Evolutionary conservation across 2,113 vertebrate species (phyloP).

Genomic region (Chaetodon trifascialis): DNA sequence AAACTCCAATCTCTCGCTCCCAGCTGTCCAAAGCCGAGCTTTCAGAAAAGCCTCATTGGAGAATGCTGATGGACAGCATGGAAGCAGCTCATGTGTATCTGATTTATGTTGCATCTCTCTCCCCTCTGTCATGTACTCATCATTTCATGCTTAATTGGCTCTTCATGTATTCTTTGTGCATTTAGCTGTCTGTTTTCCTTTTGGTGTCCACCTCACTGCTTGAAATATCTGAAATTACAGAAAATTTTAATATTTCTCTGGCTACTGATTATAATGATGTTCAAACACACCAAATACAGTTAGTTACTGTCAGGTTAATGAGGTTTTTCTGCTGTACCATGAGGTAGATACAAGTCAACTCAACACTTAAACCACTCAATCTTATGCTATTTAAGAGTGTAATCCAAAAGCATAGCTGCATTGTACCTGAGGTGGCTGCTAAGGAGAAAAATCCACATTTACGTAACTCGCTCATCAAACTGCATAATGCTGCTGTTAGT

Average conservation of each 20-base stretch:
- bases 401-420: neutral
- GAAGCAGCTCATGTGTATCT: constrained; percentile 62
- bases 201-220: neutral
- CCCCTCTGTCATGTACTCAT: constrained; percentile 23
- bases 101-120: constrained; percentile 54
- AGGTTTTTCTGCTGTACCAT: neutral
- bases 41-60: constrained; percentile 54
- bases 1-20: constrained; percentile 69
- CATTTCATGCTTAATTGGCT: constrained; percentile 39
- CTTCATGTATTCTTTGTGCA: neutral
- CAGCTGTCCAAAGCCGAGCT: constrained; percentile 69
- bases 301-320: neutral
- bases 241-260: neutral
- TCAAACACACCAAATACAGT: neutral
- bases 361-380: neutral
- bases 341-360: neutral
- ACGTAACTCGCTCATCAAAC: neutral
- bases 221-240: neutral
- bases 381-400: neutral
- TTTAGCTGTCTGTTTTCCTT: neutral
- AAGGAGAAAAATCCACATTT: constrained; percentile 1
- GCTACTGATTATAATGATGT: neutral
- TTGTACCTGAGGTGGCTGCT: neutral
- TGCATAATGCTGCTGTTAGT: neutral
- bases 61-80: constrained; percentile 49